Evolutionary conservation across 1,140 invertebrate genomes (phyloP), one percentile per base, ranked within the genome.

Genomic region (Melipona quadrifasciata): DNA sequence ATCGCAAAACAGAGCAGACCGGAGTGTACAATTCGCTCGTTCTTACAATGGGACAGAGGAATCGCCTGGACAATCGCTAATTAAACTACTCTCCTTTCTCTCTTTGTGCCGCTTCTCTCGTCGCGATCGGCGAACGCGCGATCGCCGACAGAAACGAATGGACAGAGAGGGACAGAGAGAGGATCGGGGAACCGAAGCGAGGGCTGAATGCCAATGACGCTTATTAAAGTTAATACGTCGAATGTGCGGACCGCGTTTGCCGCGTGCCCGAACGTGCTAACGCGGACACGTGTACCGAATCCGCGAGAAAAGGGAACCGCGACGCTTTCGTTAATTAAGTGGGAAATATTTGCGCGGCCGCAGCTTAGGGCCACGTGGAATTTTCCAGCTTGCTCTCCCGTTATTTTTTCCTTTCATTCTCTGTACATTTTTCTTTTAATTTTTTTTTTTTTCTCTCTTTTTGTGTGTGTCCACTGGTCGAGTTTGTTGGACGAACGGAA

Each of bases 151-250:
- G 72, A 51, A n/a, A 58, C 51, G 72, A 75, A 10, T 5, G 24
- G 34, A 51, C 11, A 53, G 12, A 34, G 65, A 34, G 21, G 17
- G 21, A 17, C 5, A 61, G 4, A 10, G 64, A 6, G 34, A 17
- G n/a, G 21, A 47, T 61, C n/a, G n/a, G 74, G 2, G 51, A 64
- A 87, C 34, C 39, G 6, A 47, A 8, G 27, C 70, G 65, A 55
- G 64, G 39, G 19, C 71, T 84, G 86, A 84, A 88, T 87, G 80
- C 84, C 81, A 87, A 88, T 87, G 80, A 79, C 31, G 76, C 71
- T 84, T 84, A 84, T 88, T 88, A 80, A 84, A 88, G 81, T 80
- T 71, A 77, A 87, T 82, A 78, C 8, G 0, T n/a, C 34, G 57
- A 24, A 58, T 2, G 86, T 39, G 39, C 83, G 39, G 58, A 71